Evolutionary conservation across 1,140 invertebrate species (phyloP).

Genomic region (Plodia interpunctella): DNA sequence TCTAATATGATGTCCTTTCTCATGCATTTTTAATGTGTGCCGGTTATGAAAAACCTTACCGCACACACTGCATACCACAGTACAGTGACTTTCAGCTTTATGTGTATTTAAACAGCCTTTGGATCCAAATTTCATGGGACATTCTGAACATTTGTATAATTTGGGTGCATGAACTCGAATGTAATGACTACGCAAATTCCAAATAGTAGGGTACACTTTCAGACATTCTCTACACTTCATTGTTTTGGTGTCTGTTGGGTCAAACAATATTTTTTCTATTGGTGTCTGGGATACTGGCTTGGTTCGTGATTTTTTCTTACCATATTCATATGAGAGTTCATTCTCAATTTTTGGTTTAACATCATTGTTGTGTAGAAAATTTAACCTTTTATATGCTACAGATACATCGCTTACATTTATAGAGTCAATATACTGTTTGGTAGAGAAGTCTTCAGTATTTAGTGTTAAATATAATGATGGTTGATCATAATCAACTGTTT

Average conservation of each 20-base stretch:
- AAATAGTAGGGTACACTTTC: conserved; percentile 38
- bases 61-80: conserved; percentile 50
- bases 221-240: conserved; percentile 49
- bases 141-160: conserved; percentile 42
- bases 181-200: conserved; percentile 50
- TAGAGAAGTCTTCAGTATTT: conserved; percentile 34
- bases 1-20: conserved; percentile 42
- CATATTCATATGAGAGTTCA: conserved; percentile 16
- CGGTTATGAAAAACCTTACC: conserved; percentile 54
- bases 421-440: conserved; percentile 41
- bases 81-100: conserved; percentile 46
- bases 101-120: conserved; percentile 42
- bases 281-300: conserved; percentile 27
- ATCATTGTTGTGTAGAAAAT: conserved; percentile 25
- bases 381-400: conserved; percentile 33
- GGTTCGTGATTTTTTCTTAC: conserved; percentile 19
- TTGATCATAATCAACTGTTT: neutral
- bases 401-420: conserved; percentile 20
- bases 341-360: conserved; percentile 12
- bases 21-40: conserved; percentile 57
- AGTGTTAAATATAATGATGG: conserved; percentile 11
- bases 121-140: conserved; percentile 50
- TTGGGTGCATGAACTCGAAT: conserved; percentile 63
- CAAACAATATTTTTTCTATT: conserved; percentile 44
- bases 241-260: conserved; percentile 34